Evolutionary conservation across 2,888 invertebrate species (phyloP).

Genomic region (Endomychus coccineus): DNA sequence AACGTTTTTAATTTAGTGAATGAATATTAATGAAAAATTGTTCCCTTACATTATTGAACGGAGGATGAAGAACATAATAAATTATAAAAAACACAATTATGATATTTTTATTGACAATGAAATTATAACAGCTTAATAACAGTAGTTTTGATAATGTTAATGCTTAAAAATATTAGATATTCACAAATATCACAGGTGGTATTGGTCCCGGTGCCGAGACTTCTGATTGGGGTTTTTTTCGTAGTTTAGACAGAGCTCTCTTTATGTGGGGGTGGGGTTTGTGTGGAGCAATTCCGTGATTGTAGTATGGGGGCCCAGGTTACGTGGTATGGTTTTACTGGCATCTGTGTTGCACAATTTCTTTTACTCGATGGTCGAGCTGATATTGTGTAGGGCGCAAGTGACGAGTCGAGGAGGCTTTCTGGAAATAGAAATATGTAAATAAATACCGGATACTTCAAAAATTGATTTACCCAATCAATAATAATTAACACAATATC

Average conservation of each 20-base stretch:
- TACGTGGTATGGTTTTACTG: slow-evolving; percentile 44
- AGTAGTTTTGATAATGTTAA: slow-evolving; percentile 36
- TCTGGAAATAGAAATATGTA: slow-evolving; percentile 30
- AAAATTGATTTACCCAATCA: too few species aligned
- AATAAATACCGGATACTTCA: too few species aligned
- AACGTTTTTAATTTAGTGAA: too few species aligned
- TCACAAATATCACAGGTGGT: slow-evolving; percentile 47
- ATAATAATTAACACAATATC: too few species aligned
- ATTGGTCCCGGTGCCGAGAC: slow-evolving; percentile 45
- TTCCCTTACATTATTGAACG: neutral
- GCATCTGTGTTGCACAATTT: slow-evolving; percentile 44
- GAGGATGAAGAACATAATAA: slow-evolving; percentile 6
- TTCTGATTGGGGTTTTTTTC: slow-evolving; percentile 34
- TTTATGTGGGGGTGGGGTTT: slow-evolving; percentile 43
- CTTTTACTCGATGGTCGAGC: slow-evolving; percentile 41
- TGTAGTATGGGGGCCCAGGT: slow-evolving; percentile 44
- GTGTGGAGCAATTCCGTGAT: slow-evolving; percentile 42
- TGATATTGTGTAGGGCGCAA: slow-evolving; percentile 42
- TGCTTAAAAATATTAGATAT: slow-evolving; percentile 43
- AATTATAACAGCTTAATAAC: slow-evolving; percentile 41
- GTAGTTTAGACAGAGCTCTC: slow-evolving; percentile 43
- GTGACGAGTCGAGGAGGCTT: slow-evolving; percentile 34
- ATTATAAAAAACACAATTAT: slow-evolving; percentile 28
- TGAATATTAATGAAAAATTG: too few species aligned
- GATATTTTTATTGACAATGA: slow-evolving; percentile 44